These are phyloP conservation scores for Pseudorectes ferrugineus DNA, from an alignment of 2,113 vertebrate genomes.

Conservation along the genomic window DNA sequence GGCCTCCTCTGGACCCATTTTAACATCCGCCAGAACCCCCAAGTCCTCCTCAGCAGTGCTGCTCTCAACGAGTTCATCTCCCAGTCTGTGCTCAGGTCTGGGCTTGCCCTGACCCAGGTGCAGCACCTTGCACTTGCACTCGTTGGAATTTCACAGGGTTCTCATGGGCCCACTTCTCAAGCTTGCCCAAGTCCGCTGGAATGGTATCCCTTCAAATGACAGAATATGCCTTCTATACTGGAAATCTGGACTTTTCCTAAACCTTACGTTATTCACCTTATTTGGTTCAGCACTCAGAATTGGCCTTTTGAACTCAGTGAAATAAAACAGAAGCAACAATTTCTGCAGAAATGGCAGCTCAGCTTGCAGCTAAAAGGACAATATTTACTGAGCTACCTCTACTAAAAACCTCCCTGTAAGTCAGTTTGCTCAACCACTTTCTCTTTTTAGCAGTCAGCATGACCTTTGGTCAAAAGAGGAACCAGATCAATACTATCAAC, in stretches of 20 bases:
- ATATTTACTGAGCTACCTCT: neutral
- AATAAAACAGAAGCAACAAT: neutral
- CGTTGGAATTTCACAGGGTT: neutral
- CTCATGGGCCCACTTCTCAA: neutral
- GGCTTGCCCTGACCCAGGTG: neutral
- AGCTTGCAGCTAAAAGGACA: neutral
- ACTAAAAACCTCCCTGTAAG: neutral
- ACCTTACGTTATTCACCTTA: neutral
- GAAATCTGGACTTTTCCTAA: neutral
- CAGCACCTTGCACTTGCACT: neutral
- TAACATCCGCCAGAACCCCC: neutral
- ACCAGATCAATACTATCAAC: neutral
- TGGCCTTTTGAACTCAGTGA: neutral
- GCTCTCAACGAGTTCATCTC: neutral
- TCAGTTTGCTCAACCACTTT: neutral
- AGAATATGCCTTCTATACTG: neutral
- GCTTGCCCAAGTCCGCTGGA: too few species aligned
- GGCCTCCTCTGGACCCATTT: neutral
- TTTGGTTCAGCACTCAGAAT: neutral
- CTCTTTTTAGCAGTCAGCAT: neutral
- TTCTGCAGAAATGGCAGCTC: neutral
- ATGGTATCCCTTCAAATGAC: neutral
- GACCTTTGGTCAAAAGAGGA: neutral
- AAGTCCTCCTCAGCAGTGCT: neutral
- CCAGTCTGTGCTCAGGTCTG: neutral